phyloP scores from a whole-genome alignment of 2,113 vertebrate species.

The Eleginops maclovinus region DNA sequence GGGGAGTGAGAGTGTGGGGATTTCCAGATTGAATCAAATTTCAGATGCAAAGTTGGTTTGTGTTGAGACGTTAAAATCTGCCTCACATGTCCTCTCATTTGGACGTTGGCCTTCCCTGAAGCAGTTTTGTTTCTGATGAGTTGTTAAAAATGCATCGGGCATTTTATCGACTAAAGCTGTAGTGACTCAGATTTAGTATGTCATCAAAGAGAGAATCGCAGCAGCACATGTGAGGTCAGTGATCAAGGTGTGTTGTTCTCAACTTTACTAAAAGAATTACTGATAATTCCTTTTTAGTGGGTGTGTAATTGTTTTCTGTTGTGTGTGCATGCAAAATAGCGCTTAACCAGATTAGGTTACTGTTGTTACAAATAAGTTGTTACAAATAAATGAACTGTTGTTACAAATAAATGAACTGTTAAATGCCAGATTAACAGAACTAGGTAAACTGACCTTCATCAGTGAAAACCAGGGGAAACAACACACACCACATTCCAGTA shows the following conservation, averaged over 20 bases:
- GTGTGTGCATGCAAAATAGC: background rate
- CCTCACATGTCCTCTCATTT: background rate
- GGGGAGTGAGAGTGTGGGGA: background rate
- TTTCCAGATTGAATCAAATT: background rate
- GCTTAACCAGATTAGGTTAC: background rate
- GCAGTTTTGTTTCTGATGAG: background rate
- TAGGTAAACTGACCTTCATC: conserved; percentile 7
- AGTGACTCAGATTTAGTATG: background rate
- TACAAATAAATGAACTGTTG: background rate
- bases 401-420: background rate
- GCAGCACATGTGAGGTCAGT: background rate
- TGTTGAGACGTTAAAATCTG: background rate
- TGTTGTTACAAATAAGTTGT: no score
- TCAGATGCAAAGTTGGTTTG: background rate
- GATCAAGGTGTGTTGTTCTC: background rate
- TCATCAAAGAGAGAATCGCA: background rate
- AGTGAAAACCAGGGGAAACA: conserved; percentile 10
- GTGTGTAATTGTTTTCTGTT: background rate
- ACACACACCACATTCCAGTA: conserved; percentile 20
- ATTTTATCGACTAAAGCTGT: background rate
- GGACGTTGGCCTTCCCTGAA: background rate
- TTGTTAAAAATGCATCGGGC: background rate
- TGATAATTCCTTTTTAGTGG: background rate
- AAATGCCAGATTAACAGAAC: background rate
- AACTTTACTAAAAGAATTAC: background rate